Conservation (phyloP, 2,888 invertebrate species). For the Aporophyla lueneburgensis region DNA sequence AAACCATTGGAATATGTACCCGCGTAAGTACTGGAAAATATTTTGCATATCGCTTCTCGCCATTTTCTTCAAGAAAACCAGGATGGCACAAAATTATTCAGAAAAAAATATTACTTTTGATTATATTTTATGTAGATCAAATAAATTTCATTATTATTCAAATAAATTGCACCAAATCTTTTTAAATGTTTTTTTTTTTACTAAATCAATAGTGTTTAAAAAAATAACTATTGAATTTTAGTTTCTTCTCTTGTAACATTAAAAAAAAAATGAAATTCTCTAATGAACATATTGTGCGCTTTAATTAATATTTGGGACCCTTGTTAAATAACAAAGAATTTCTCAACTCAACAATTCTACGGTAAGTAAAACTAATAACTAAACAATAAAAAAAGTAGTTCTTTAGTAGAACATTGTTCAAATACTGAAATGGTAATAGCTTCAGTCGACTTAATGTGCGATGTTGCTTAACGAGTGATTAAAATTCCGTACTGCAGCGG, state of each 20-base stretch:
- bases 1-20: conserved; percentile 4
- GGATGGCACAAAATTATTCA: conserved; percentile 32
- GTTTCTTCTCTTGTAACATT: conserved; percentile 1
- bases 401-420: conserved; percentile 48
- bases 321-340: conserved; percentile 26
- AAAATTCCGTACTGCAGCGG: conserved; percentile 60
- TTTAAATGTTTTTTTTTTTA: background rate
- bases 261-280: conserved; percentile 18
- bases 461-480: conserved; percentile 64
- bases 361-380: conserved; percentile 37
- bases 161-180: conserved; percentile 41
- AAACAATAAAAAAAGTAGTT: conserved; percentile 56
- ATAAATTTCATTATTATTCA: conserved; percentile 2
- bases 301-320: conserved; percentile 34
- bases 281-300: conserved; percentile 37
- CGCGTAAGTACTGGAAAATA: conserved; percentile 6
- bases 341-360: conserved; percentile 28
- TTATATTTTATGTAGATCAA: conserved; percentile 4
- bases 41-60: background rate
- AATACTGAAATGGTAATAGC: conserved; percentile 65
- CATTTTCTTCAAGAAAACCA: background rate
- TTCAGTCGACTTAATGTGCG: conserved; percentile 55
- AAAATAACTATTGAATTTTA: background rate
- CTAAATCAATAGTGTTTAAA: background rate
- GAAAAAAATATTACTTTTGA: background rate